These are phyloP conservation scores for Diglossa cyanea DNA, from an alignment of 2,797 vertebrate species.

Conservation along the genomic window DNA sequence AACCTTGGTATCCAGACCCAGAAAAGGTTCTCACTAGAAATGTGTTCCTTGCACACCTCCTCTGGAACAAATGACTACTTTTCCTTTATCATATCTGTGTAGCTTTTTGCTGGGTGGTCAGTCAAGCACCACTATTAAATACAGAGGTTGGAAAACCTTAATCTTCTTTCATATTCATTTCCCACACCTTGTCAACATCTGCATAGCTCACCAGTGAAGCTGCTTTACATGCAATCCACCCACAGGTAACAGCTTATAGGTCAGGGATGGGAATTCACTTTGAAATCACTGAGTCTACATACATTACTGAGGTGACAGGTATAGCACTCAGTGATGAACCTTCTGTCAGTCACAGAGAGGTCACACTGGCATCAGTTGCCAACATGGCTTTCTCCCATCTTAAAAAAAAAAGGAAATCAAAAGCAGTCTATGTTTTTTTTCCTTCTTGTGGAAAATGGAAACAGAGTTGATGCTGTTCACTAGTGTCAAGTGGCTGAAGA, in stretches of 20 bases:
- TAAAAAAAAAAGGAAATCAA: neutral
- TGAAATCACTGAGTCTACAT: slow-evolving; percentile 51
- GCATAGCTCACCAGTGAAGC: neutral
- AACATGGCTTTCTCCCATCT: neutral
- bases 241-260: neutral
- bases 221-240: neutral
- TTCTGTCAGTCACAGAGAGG: slow-evolving; percentile 45
- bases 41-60: neutral
- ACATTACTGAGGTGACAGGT: slow-evolving; percentile 55
- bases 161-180: slow-evolving; percentile 26
- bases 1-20: neutral
- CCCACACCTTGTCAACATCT: slow-evolving; percentile 33
- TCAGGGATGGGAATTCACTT: slow-evolving; percentile 10
- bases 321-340: neutral
- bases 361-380: slow-evolving; percentile 21
- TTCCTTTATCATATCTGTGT: neutral
- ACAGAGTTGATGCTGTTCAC: neutral
- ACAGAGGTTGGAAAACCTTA: rapidly evolving
- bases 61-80: neutral
- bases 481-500: neutral
- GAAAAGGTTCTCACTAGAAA: neutral
- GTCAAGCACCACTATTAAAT: neutral
- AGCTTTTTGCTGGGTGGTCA: neutral
- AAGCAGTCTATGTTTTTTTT: neutral
- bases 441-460: neutral